Base-by-base conservation (phyloP, 1,140 invertebrate species). In the Anastrepha obliqua region DNA sequence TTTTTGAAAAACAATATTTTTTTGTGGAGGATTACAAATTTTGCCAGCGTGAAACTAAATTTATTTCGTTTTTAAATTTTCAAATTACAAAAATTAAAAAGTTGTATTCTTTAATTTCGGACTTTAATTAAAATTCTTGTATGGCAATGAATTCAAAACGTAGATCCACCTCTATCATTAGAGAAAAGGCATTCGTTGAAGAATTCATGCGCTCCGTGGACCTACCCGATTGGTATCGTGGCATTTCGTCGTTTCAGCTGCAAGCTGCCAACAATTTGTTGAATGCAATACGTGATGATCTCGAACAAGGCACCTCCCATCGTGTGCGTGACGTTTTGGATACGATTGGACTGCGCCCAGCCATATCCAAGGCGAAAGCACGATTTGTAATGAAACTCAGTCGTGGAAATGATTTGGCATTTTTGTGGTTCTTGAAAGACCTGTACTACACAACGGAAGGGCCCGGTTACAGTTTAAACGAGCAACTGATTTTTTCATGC, bases 371-470 rank as follows among this genome's bases (percentile, higher is more conserved):
- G 47, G 88, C 86, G 13, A 89, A 90, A 70, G 81, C 93, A 20
- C 20, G 11, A 1, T 87, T 64, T 2, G 89, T 91, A 59, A 90
- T 93, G 1, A 87, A 89, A 60, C 59, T 92, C 29, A 91, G 91
- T 88, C 89, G 90, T 3, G 91, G 91, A 20, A 92, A 91, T 59
- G 90, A 91, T 86, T 87, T 93, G 55, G 92, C 92, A 20, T 92
- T 93, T 11, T 85, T 93, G 2, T 93, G 89, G 89, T 93, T 92
- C 17, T 70, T 90, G 13, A 89, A 90, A 11, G 91, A 93, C 44
- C 89, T 89, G 0, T 90, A 90, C 81, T 93, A 93, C 85, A 88
- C 88, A 39, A 89, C 88, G 7, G 44, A 81, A 7, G 55, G 47
- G 5, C 55, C 87, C 13, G 39, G 44, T 47, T 92, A 89, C 20